Evolutionary conservation across 2,888 invertebrate genomes (phyloP), one percentile per base, ranked within the genome.

Genomic region (Oligia latruncula): DNA sequence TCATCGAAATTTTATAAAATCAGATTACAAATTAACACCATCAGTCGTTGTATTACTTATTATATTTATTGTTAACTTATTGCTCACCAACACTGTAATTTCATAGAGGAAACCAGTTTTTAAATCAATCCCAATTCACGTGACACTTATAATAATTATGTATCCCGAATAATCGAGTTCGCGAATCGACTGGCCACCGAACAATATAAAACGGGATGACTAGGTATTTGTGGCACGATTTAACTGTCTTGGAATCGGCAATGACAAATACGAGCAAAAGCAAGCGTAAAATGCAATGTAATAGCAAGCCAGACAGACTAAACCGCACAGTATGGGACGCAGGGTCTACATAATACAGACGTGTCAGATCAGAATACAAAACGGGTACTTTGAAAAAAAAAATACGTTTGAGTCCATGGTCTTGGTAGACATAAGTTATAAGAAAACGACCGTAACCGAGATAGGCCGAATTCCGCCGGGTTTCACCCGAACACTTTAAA

Each of bases 1-100:
- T 89, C 68, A 81, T 89, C 85, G 89, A 91, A 91, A 89, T 84
- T 80, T 87, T 87, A 8, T 83, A 82, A 88, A 84, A 91, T 89
- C 90, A 90, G 86, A 91, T 89, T 91, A 90, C 89, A 85, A 46
- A 88, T 76, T 85, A 49, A 15, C 15, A 49, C 88, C 88, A 91
- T 89, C 86, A 85, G 81, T 87, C 72, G 58, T 77, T 86, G 85
- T 89, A 89, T 84, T 89, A 20, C 80, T 60, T 85, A 84, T 55
- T 85, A 84, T 87, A 52, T 49, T 88, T 90, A 8, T 74, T 86
- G 84, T 83, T 74, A 77, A 43, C 6, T 78, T 85, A 86, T 88
- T 88, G 80, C 13, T 83, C 83, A 77, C 74, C 35, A 82, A 60
- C 71, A 76, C 80, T 85, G 68, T 64, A 81, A 76, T 72, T 75